Evolutionary conservation across 2,797 vertebrate species (phyloP).

Genomic region (Calcarius lapponicus): DNA sequence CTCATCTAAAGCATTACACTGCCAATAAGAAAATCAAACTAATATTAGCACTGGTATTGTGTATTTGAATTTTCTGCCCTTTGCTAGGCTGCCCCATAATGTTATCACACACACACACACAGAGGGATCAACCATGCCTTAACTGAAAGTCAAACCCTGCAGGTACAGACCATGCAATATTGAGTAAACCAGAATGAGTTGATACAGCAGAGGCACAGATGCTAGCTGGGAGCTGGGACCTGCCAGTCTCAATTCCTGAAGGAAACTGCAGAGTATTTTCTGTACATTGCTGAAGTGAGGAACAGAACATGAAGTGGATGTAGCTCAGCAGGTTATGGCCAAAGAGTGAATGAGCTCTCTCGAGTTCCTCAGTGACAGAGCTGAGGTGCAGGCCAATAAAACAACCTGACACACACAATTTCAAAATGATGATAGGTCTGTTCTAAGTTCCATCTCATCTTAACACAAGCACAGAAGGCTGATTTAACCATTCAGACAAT

Average conservation of each 20-base stretch:
- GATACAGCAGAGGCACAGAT: background rate
- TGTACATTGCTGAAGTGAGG: background rate
- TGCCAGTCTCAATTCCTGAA: background rate
- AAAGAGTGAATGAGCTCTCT: background rate
- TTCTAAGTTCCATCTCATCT: background rate
- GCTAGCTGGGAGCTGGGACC: background rate
- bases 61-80: background rate
- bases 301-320: background rate
- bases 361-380: background rate
- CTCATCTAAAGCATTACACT: background rate
- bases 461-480: background rate
- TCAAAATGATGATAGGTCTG: background rate
- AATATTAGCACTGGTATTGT: background rate
- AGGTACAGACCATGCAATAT: background rate
- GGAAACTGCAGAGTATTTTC: background rate
- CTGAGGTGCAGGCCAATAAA: background rate
- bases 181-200: background rate
- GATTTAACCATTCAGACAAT: background rate
- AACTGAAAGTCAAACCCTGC: background rate
- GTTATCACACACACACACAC: background rate
- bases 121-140: background rate
- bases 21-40: background rate
- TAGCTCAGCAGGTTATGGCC: background rate
- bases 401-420: background rate
- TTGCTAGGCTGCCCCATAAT: background rate